phyloP scores from a whole-genome alignment of 2,113 vertebrate species.

The Eulacestoma nigropectus region DNA sequence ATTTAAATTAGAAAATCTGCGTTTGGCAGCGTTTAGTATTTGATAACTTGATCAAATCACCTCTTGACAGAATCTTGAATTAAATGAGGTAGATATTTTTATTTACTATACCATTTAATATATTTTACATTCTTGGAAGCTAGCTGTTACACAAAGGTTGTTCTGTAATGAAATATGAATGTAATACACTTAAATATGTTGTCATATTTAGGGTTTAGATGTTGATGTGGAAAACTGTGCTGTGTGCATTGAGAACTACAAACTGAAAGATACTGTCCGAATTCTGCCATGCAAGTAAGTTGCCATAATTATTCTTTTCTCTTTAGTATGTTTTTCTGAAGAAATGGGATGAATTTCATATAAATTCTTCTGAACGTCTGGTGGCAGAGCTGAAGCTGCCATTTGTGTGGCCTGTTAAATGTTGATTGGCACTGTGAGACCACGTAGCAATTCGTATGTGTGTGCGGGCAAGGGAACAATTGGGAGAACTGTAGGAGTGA shows the following conservation, averaged over 20 bases:
- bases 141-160: neutral
- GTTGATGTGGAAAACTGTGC: slow-evolving; percentile 80
- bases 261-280: slow-evolving; percentile 77
- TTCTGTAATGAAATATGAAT: neutral
- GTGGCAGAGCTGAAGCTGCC: neutral
- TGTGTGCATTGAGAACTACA: slow-evolving; percentile 82
- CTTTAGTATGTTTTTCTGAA: neutral
- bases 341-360: neutral
- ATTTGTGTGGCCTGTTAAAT: neutral
- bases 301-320: neutral
- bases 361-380: neutral
- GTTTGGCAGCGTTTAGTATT: neutral
- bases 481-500: neutral
- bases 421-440: neutral
- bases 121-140: neutral
- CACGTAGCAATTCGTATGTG: accelerated
- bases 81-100: neutral
- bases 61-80: neutral
- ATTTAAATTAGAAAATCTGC: neutral
- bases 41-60: neutral
- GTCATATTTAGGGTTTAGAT: slow-evolving; percentile 69
- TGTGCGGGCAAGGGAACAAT: neutral
- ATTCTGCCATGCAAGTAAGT: slow-evolving; percentile 84
- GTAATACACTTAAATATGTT: neutral
- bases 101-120: neutral